Percentiles rank a stretch among this genome's conserved stretches.
phyloP scores from a whole-genome alignment of 1,140 invertebrate species.

The Fopius arisanus region DNA sequence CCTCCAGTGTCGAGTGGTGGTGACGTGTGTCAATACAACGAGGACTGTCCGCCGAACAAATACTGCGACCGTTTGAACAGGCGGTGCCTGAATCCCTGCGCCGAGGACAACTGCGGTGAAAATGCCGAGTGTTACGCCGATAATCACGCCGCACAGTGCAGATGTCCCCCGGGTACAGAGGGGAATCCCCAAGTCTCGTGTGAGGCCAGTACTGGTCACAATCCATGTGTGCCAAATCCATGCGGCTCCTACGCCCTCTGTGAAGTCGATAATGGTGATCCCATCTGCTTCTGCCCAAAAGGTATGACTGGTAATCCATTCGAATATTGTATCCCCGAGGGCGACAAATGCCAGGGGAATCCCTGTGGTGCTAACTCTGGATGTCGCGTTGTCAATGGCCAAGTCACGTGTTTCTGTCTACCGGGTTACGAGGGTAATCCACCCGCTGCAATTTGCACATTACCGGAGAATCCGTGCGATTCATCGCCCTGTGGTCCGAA shows the following conservation, averaged over 20 bases:
- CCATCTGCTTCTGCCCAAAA: slow-evolving; percentile 89
- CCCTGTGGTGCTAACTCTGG: slow-evolving; percentile 85
- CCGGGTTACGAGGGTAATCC: slow-evolving; percentile 89
- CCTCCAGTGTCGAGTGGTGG: slow-evolving; percentile 71
- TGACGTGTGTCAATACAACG: slow-evolving; percentile 87
- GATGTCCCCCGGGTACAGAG: slow-evolving; percentile 76
- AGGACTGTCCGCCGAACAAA: slow-evolving; percentile 84
- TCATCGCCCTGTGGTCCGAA: slow-evolving; percentile 89
- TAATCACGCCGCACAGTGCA: slow-evolving; percentile 81
- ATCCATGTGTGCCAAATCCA: slow-evolving; percentile 84
- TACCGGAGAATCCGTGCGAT: slow-evolving; percentile 80
- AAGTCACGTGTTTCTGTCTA: slow-evolving; percentile 83
- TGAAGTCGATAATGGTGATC: slow-evolving; percentile 84
- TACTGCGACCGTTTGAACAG: slow-evolving; percentile 83
- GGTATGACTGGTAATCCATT: slow-evolving; percentile 91
- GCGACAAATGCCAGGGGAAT: slow-evolving; percentile 83
- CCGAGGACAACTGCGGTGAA: slow-evolving; percentile 81
- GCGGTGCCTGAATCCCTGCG: slow-evolving; percentile 84
- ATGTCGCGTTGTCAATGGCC: slow-evolving; percentile 75
- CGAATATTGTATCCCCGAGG: slow-evolving; percentile 88
- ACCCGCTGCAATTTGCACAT: slow-evolving; percentile 70
- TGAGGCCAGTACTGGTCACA: slow-evolving; percentile 66
- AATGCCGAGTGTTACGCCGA: slow-evolving; percentile 82
- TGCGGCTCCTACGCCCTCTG: slow-evolving; percentile 86
- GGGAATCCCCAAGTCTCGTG: slow-evolving; percentile 85